Conservation (phyloP, 2,113 vertebrate genomes). For the Myotis yumanensis region DNA sequence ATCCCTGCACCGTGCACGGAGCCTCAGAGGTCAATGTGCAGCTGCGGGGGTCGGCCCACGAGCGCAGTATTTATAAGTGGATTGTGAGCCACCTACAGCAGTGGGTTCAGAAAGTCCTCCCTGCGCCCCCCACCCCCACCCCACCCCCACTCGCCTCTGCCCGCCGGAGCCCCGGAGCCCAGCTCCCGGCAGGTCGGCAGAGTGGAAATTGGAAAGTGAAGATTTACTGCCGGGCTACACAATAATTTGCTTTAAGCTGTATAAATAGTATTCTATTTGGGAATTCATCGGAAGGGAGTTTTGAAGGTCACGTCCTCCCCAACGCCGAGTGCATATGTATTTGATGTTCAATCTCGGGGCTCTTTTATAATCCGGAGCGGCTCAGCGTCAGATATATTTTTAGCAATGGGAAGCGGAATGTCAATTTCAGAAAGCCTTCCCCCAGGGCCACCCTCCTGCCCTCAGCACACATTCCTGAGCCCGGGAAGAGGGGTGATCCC, state of each 20-base stretch:
- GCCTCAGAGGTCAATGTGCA: slow-evolving; percentile 66
- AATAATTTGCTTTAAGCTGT: slow-evolving; percentile 81
- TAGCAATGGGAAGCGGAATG: slow-evolving; percentile 33
- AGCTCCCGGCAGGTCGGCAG: slow-evolving; percentile 51
- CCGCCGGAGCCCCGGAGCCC: not conserved
- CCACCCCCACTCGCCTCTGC: not conserved
- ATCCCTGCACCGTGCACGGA: slow-evolving; percentile 54
- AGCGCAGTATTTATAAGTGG: slow-evolving; percentile 63
- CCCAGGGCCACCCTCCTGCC: not conserved
- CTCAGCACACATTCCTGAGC: not conserved
- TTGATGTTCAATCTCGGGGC: slow-evolving; percentile 53
- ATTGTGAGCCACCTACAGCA: not conserved
- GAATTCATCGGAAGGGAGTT: slow-evolving; percentile 67
- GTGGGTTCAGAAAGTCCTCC: slow-evolving; percentile 48
- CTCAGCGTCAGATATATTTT: slow-evolving; percentile 57
- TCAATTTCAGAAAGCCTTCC: slow-evolving; percentile 29
- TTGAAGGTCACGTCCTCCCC: slow-evolving; percentile 76
- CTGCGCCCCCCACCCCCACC: not conserved
- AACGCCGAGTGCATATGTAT: not conserved
- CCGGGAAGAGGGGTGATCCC: not conserved
- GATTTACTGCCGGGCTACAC: slow-evolving; percentile 63
- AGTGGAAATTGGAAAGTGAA: slow-evolving; percentile 74
- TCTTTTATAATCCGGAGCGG: slow-evolving; percentile 61
- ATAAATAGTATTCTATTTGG: slow-evolving; percentile 79
- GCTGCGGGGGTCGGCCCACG: slow-evolving; percentile 53